Conservation (phyloP, 2,797 vertebrate species). For the Hypotaenidia philippensis region DNA sequence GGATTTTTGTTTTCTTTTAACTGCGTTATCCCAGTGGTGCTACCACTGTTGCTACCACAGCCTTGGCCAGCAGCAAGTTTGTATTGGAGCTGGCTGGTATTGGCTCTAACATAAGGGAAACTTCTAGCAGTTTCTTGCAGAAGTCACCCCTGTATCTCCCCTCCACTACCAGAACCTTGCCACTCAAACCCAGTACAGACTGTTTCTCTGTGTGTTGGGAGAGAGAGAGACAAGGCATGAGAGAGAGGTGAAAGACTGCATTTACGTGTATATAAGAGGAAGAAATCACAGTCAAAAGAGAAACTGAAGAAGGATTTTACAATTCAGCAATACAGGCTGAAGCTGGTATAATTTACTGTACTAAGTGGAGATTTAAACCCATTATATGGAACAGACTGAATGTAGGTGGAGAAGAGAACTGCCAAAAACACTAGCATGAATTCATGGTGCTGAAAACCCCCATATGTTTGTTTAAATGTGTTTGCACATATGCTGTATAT, state of each 20-base stretch:
- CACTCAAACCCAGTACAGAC: too few species aligned
- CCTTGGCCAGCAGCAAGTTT: too few species aligned
- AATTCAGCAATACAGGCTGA: not conserved
- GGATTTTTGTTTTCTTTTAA: not conserved
- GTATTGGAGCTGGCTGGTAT: too few species aligned
- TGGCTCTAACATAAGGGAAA: too few species aligned
- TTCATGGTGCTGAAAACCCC: not conserved
- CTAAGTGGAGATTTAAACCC: not conserved
- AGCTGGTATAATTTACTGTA: not conserved
- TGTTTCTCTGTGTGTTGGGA: not conserved
- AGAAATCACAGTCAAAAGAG: not conserved
- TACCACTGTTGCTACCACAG: not conserved
- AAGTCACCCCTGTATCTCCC: too few species aligned
- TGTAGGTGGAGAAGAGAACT: slow-evolving; percentile 29
- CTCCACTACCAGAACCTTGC: too few species aligned
- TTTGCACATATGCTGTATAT: slow-evolving; percentile 21
- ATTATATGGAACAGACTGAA: slow-evolving; percentile 27
- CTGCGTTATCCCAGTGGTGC: not conserved
- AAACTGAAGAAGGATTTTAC: not conserved
- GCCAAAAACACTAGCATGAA: not conserved
- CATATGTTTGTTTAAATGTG: slow-evolving; percentile 60
- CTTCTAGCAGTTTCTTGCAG: too few species aligned
- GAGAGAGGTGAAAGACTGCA: not conserved
- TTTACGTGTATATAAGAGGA: fast-evolving
- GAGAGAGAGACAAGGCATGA: not conserved